Evolutionary conservation across 2,113 vertebrate species (phyloP), one percentile per base, ranked within the genome.

Genomic region (Rhadina sibilatrix): DNA sequence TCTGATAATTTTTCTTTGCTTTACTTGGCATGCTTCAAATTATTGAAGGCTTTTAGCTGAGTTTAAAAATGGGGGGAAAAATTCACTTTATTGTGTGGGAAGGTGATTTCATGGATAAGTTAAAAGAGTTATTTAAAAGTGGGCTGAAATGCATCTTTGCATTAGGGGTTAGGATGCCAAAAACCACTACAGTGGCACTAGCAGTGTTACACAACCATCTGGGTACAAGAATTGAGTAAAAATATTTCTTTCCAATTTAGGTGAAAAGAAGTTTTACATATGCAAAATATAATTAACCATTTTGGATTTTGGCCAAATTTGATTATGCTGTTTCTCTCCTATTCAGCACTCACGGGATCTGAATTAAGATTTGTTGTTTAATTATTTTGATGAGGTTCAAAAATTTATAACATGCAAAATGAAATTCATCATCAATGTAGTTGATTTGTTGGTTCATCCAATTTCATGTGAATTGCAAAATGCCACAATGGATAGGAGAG

Each of bases 261-360:
- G 63, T 92, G 83, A 95, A 96, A 94, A 96, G 61, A 91, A 90
- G 81, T 93, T 96, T 97, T 98, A 83, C 68, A 89, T 96, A 96
- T 96, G 93, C 88, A 95, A 96, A 94, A 94, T 95, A 85, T 90
- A 96, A 97, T 98, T 97, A 98, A 79, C 40, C 28, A 50, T 91
- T 91, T 69, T 98, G 97, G 97, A 98, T 90, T 83, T 33, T 83
- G 71, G 78, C 94, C 96, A 97, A 94, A 86, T 87, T 76, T 96
- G 75, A 95, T 97, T 95, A 91, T 95, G 89, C 61, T 89, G 83
- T 80, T 97, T 91, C 35, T 70, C 66, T 83, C 37, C 28, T 71
- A 54, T 76, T 94, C 87, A 79, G 4, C 25, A 54, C 69, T 95
- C 80, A 85, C 15, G 91, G 93, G 95, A 93, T 94, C 80, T 97